These are phyloP conservation scores for Erpornis zantholeuca DNA, from an alignment of 2,113 vertebrate genomes.

Conservation along the genomic window DNA sequence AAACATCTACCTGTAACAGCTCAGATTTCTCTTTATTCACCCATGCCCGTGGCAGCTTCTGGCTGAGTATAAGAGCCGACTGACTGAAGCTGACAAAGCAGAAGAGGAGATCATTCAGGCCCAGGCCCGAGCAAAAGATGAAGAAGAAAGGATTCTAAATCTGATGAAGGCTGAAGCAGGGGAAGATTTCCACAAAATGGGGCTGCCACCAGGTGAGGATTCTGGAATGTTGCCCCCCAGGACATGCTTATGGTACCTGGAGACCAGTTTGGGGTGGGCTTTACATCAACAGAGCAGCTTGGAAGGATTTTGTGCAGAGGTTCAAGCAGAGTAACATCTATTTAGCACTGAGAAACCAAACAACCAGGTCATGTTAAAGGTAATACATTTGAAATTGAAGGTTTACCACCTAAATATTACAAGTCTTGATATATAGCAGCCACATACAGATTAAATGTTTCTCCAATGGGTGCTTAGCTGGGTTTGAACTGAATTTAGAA, in stretches of 20 bases:
- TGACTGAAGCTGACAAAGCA: slow-evolving; percentile 75
- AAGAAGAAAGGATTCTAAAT: slow-evolving; percentile 67
- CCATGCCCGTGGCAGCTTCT: slow-evolving; percentile 61
- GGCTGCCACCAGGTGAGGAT: slow-evolving; percentile 78
- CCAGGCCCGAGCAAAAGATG: slow-evolving; percentile 67
- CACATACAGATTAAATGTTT: background rate
- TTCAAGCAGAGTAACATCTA: background rate
- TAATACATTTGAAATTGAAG: background rate
- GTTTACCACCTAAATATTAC: background rate
- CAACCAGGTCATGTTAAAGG: background rate
- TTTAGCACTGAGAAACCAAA: background rate
- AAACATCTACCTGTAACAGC: background rate
- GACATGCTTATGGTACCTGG: background rate
- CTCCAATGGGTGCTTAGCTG: background rate
- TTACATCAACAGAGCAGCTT: background rate
- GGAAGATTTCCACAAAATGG: slow-evolving; percentile 37
- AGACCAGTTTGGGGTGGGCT: background rate
- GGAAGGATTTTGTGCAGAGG: background rate
- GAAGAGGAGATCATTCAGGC: slow-evolving; percentile 84
- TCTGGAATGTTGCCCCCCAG: background rate
- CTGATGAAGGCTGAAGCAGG: slow-evolving; percentile 20
- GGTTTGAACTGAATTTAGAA: background rate
- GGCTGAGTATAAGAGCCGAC: slow-evolving; percentile 56
- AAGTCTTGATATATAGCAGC: background rate
- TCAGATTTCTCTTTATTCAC: background rate